Evolutionary conservation across 2,888 invertebrate species (phyloP).

Genomic region (Ochropleura leucogaster): DNA sequence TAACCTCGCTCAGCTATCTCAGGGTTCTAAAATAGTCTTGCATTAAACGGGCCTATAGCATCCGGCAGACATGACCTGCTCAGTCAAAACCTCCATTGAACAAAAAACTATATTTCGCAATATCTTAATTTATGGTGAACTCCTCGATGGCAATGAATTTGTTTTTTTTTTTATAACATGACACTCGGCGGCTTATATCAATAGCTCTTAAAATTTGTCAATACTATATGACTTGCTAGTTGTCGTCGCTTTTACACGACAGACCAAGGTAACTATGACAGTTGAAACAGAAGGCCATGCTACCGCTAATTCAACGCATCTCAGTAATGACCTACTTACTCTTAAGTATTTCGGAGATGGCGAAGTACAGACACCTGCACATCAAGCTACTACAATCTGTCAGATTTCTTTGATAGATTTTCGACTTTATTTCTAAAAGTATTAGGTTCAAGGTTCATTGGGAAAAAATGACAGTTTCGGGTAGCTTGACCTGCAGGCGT

Average conservation of each 20-base stretch:
- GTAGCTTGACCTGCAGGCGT: no score
- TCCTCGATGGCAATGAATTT: slow-evolving; percentile 11
- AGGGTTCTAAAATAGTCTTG: background rate
- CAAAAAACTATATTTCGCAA: background rate
- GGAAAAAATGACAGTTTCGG: no score
- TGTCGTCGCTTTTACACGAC: slow-evolving; percentile 26
- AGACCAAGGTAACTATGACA: slow-evolving; percentile 51
- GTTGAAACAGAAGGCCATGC: slow-evolving; percentile 39
- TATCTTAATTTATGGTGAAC: slow-evolving; percentile 8
- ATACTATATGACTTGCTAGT: slow-evolving; percentile 21
- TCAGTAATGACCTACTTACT: slow-evolving; percentile 52
- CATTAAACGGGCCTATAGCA: background rate
- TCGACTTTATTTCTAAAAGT: no score
- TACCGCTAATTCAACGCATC: slow-evolving; percentile 52
- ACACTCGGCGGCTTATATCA: slow-evolving; percentile 7
- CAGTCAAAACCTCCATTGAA: background rate
- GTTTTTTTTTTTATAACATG: background rate
- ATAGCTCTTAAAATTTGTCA: slow-evolving; percentile 23
- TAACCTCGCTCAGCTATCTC: background rate
- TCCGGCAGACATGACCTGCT: background rate
- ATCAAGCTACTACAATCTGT: no score
- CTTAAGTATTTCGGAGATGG: slow-evolving; percentile 29
- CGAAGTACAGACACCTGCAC: no score
- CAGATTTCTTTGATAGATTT: no score
- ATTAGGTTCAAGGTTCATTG: no score